These are phyloP conservation scores for Coelopa frigida DNA, from an alignment of 1,140 invertebrate genomes.

Conservation along the genomic window DNA sequence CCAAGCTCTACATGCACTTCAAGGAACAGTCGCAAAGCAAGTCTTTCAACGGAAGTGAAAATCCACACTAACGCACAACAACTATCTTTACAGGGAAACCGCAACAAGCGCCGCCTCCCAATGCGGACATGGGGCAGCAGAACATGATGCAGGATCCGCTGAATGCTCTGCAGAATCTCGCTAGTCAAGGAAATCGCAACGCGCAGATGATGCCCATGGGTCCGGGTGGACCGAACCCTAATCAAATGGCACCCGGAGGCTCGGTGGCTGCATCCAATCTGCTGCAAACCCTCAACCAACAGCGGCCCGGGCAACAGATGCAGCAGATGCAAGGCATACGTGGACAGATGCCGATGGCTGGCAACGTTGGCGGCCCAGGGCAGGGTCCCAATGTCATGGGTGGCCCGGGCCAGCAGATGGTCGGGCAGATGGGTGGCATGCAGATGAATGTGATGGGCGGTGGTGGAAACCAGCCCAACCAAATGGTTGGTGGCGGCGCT, in stretches of 20 bases:
- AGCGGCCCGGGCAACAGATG: slow-evolving; percentile 38
- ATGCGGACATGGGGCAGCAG: slow-evolving; percentile 35
- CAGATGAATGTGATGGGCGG: no score
- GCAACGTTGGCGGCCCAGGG: slow-evolving; percentile 7
- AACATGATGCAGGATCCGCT: slow-evolving; percentile 67
- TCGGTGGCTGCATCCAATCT: slow-evolving; percentile 36
- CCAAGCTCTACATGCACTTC: slow-evolving; percentile 80
- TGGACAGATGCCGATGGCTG: slow-evolving; percentile 31
- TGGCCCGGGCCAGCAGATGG: no score
- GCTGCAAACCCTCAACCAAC: slow-evolving; percentile 37
- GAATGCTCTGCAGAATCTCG: slow-evolving; percentile 77
- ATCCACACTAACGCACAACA: no score
- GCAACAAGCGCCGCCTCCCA: slow-evolving; percentile 26
- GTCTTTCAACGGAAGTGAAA: neutral
- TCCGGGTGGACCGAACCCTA: slow-evolving; percentile 45
- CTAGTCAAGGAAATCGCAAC: slow-evolving; percentile 63
- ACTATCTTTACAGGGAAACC: slow-evolving; percentile 15
- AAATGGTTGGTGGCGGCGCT: slow-evolving; percentile 29
- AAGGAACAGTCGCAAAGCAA: slow-evolving; percentile 34
- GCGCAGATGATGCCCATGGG: slow-evolving; percentile 55
- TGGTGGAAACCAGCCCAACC: slow-evolving; percentile 48
- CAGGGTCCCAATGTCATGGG: slow-evolving; percentile 14
- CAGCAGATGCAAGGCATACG: slow-evolving; percentile 38
- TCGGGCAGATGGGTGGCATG: no score
- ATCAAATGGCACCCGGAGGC: slow-evolving; percentile 45